Evolutionary conservation across 2,888 invertebrate genomes (phyloP).

Genomic region (Mimachlamys varia): DNA sequence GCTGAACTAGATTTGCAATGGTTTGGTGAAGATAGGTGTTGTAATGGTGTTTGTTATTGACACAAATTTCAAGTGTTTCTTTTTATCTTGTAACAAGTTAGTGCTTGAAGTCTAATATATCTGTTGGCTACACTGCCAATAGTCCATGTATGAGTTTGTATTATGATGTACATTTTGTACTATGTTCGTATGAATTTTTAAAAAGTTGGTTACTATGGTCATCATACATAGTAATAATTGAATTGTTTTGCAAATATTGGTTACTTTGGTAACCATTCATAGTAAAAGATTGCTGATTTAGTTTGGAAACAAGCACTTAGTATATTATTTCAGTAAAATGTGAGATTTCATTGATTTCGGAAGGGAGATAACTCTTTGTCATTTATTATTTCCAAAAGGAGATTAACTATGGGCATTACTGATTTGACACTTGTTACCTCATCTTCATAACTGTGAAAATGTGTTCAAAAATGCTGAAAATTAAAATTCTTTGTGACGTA

Average conservation of each 20-base stretch:
- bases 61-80: background rate
- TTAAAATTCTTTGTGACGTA: background rate
- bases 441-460: background rate
- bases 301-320: no score
- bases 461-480: no score
- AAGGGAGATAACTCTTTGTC: conserved; percentile 23
- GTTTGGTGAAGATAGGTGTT: background rate
- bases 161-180: background rate
- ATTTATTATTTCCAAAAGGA: background rate
- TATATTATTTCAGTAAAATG: no score
- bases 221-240: no score
- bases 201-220: no score
- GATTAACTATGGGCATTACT: background rate
- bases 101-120: background rate
- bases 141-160: background rate
- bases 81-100: background rate
- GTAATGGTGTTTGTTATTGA: background rate
- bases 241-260: background rate
- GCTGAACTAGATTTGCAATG: background rate
- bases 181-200: background rate
- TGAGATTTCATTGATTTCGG: background rate
- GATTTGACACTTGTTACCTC: background rate
- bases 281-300: no score
- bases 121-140: background rate
- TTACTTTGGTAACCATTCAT: no score